Evolutionary conservation across 1,140 invertebrate genomes (phyloP).

Genomic region (Drosophila paulistorum): DNA sequence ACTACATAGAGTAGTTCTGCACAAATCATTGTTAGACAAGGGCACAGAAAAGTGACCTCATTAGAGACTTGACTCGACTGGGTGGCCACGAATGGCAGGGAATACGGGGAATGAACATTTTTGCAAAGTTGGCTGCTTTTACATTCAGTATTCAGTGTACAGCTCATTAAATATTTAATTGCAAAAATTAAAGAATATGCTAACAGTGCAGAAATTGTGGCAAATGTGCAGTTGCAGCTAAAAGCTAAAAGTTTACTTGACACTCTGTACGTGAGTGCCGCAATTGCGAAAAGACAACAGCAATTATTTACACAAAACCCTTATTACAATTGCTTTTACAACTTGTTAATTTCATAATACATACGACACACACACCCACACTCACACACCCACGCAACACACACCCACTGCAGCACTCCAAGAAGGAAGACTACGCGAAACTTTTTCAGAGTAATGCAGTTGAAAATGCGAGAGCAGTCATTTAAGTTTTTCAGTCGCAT

Average conservation of each 20-base stretch:
- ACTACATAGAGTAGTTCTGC: background rate
- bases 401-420: background rate
- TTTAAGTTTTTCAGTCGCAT: background rate
- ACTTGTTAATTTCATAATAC: constrained; percentile 65
- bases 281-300: constrained; percentile 31
- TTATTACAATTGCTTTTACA: constrained; percentile 72
- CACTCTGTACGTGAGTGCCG: constrained; percentile 17
- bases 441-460: background rate
- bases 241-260: constrained; percentile 30
- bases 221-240: constrained; percentile 37
- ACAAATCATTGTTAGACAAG: constrained; percentile 13
- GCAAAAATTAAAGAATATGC: constrained; percentile 74
- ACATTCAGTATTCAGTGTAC: constrained; percentile 25
- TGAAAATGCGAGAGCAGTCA: background rate
- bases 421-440: background rate
- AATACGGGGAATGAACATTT: constrained; percentile 36
- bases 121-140: constrained; percentile 32
- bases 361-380: background rate
- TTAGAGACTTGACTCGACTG: background rate
- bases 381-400: background rate
- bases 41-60: constrained; percentile 7
- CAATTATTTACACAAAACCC: constrained; percentile 66
- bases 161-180: constrained; percentile 80
- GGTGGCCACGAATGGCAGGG: constrained; percentile 44
- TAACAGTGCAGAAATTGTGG: constrained; percentile 46